Conservation (phyloP, 2,113 vertebrate species). For the Sander vitreus region DNA sequence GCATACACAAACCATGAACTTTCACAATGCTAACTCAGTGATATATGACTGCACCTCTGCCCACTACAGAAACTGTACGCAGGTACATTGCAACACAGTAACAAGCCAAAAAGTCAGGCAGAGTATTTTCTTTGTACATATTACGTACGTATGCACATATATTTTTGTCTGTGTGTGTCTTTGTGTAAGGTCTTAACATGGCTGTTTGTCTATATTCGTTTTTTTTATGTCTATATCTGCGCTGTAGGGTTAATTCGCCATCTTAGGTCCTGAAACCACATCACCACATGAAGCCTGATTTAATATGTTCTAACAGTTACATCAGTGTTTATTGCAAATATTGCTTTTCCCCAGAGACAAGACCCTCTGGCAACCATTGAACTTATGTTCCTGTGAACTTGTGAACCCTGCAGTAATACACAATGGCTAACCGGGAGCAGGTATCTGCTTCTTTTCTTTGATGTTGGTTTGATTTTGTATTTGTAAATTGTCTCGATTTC, state of each 20-base stretch:
- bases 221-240: conserved; percentile 4
- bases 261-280: conserved; percentile 38
- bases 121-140: not conserved
- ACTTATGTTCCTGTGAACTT: conserved; percentile 64
- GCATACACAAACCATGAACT: conserved; percentile 63
- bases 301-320: conserved; percentile 60
- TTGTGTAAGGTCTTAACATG: not conserved
- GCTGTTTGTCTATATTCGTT: conserved; percentile 22
- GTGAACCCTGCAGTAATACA: conserved; percentile 62
- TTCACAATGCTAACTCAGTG: conserved; percentile 51
- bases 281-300: conserved; percentile 51
- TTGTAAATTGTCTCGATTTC: too few species aligned
- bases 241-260: conserved; percentile 46
- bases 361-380: conserved; percentile 47
- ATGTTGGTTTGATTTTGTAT: too few species aligned
- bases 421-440: conserved; percentile 1
- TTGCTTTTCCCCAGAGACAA: conserved; percentile 36
- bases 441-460: too few species aligned
- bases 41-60: conserved; percentile 42
- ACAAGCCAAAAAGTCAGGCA: conserved; percentile 19
- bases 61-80: conserved; percentile 18
- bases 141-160: not conserved
- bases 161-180: not conserved
- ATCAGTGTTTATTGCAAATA: conserved; percentile 42
- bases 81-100: conserved; percentile 33